Evolutionary conservation across 2,888 invertebrate genomes (phyloP), one percentile per base, ranked within the genome.

Genomic region (Lysandra coridon): DNA sequence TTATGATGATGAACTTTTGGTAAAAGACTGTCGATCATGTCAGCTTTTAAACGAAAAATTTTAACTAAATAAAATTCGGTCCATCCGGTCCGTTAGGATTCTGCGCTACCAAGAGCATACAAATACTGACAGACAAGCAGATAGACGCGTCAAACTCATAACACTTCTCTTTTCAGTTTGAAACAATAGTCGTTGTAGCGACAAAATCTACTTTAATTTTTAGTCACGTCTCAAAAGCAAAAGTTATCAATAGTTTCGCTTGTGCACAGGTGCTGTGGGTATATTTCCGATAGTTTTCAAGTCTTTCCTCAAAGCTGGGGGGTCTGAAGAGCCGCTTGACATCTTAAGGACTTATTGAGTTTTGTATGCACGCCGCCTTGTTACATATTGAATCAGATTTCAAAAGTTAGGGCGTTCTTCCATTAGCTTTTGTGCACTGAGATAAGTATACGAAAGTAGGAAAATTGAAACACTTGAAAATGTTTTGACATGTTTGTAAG

Each of bases 311-410:
- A 69, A 69, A 69, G 69, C 69, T 53, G 17, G 53, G 49, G 44
- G 1, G 49, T 49, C 30, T 44, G 75, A 6, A 23, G 75, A 30
- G 23, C 49, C 75, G 49, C 75, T 75, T 75, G 49, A 75, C 44
- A 53, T 75, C 49, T 30, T 75, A 75, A 75, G 75, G n/a, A 75
- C 49, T 74, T 75, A 49, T 75, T 30, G 49, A 75, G 75, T 44
- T 69, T 37, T 69, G 69, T 69, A 69, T 69, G 69, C 69, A 69
- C 2, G 23, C 10, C 37, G 33, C 33, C 69, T 12, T 69, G 69
- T 69, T 69, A 69, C 69, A 69, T 69, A 69, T 69, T 69, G 14
- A 69, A 69, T 69, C 69, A 33, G 69, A 33, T 69, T 69, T 69
- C 64, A 69, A 69, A 69, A 37, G 69, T 69, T 69, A 33, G 5